Conservation (phyloP, 2,888 invertebrate genomes). For the Macrostomum cliftonense region DNA sequence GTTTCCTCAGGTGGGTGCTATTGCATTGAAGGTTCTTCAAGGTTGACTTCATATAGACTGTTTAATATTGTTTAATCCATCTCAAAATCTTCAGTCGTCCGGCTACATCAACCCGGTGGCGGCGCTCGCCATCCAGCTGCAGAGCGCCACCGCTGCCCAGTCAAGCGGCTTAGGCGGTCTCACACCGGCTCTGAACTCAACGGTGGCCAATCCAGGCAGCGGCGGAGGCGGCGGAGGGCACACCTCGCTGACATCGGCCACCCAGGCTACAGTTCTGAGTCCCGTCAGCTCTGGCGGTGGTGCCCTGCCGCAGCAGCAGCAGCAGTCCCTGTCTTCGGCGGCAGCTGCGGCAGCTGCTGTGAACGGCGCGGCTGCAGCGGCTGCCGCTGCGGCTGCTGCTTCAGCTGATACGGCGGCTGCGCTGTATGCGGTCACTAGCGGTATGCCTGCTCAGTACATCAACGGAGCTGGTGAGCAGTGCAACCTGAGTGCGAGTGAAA, state of each 20-base stretch:
- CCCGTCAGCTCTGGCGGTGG: too few relatives aligned
- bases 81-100: constrained; percentile 1
- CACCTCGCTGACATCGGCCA: not conserved
- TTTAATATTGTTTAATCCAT: too few relatives aligned
- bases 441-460: not conserved
- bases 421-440: not conserved
- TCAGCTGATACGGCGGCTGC: not conserved
- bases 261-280: too few relatives aligned
- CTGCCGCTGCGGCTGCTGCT: not conserved
- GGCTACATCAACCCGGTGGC: constrained; percentile 11
- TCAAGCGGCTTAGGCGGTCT: not conserved
- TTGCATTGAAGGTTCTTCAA: too few relatives aligned
- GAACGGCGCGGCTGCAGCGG: not conserved
- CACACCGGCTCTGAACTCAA: not conserved
- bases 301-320: too few relatives aligned
- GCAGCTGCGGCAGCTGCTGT: not conserved
- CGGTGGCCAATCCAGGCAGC: not conserved
- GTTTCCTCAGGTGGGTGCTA: too few relatives aligned
- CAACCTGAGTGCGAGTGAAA: too few relatives aligned
- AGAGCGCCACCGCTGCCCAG: not conserved
- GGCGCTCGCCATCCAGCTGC: constrained; percentile 8
- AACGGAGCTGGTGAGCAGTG: not conserved
- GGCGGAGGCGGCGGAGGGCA: not conserved
- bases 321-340: too few relatives aligned
- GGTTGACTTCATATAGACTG: too few relatives aligned